Evolutionary conservation across 2,888 invertebrate genomes (phyloP), one percentile per base, ranked within the genome.

Genomic region (Agrotis puta): DNA sequence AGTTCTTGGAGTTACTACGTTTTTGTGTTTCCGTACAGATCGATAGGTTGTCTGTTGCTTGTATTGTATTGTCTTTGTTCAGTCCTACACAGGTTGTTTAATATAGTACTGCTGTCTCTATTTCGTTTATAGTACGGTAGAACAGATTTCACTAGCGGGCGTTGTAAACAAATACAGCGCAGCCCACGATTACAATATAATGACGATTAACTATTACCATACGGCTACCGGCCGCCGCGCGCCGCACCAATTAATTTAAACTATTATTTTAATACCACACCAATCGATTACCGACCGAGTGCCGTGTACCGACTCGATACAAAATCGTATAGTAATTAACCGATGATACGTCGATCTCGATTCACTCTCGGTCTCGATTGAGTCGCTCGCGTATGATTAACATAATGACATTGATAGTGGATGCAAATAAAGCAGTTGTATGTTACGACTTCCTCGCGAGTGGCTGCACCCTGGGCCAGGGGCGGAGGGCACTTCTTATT

Each of bases 331-430:
- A 80, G 88, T 87, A 90, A 92, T 92, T 89, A 92, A 88, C 89
- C 87, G 90, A 91, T 92, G 91, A 89, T 88, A 86, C 85, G 86
- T 90, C 88, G 87, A 88, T 91, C 90, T 89, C 87, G 88, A 85
- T 87, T 88, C 92, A 93, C 93, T 94, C 90, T 94, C 92, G 90
- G 88, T 94, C 87, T 91, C 91, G 84, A 86, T 77, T 86, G 89
- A 89, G 89, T 84, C 87, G 88, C 81, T 88, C 83, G 88, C 74
- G 74, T 79, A 69, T 84, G 76, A 93, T 94, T 92, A 92, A 90
- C 94, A 94, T 94, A 94, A 94, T 92, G 91, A 92, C 89, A 92
- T 94, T 94, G 94, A 94, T 94, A 93, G 90, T 89, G 85, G 88
- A 93, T 92, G 93, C 92, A 90, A 91, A 92, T 91, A 91, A 89